A percentile compares a stretch with the other conserved stretches of the same genome.
Evolutionary conservation across 1,140 invertebrate genomes (phyloP).

Genomic region (Drosophila dunni): DNA sequence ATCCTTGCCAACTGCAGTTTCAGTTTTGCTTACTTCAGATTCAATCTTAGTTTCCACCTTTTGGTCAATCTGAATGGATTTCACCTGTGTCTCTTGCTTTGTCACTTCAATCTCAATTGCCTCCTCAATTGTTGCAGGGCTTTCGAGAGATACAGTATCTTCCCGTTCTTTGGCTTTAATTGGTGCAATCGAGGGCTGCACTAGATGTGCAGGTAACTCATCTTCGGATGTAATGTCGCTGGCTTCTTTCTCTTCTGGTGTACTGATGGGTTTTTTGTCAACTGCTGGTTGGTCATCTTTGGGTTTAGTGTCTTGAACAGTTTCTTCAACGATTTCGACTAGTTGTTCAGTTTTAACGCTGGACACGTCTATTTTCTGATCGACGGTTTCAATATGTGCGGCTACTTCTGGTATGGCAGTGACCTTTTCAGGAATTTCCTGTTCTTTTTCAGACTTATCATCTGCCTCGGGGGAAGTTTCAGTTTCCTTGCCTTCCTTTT

Average conservation of each 20-base stretch:
- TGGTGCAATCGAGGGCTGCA: conserved; percentile 24
- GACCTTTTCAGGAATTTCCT: conserved; percentile 16
- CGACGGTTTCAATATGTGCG: not conserved
- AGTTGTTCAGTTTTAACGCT: not conserved
- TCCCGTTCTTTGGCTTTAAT: conserved; percentile 68
- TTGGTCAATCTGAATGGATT: conserved; percentile 3
- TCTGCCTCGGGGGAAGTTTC: conserved; percentile 40
- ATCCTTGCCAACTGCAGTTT: not conserved
- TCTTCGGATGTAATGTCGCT: conserved; percentile 83
- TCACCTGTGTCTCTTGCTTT: conserved; percentile 19
- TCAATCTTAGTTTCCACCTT: conserved; percentile 6
- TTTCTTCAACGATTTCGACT: conserved; percentile 9
- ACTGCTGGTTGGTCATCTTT: conserved; percentile 47
- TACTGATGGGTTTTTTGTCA: conserved; percentile 66
- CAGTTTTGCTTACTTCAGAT: not conserved
- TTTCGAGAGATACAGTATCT: conserved; percentile 76
- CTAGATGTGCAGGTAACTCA: conserved; percentile 68
- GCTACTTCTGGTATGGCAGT: not conserved
- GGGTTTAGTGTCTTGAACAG: conserved; percentile 24
- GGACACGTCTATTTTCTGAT: conserved; percentile 3
- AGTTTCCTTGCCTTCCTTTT: conserved; percentile 61
- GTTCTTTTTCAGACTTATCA: conserved; percentile 1
- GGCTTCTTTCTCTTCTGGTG: conserved; percentile 78
- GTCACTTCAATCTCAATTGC: conserved; percentile 77
- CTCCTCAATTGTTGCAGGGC: conserved; percentile 80